Percentiles rank a stretch among this genome's conserved stretches.
These are phyloP conservation scores for Puntigrus tetrazona DNA, from an alignment of 2,113 vertebrate species.

Conservation along the genomic window DNA sequence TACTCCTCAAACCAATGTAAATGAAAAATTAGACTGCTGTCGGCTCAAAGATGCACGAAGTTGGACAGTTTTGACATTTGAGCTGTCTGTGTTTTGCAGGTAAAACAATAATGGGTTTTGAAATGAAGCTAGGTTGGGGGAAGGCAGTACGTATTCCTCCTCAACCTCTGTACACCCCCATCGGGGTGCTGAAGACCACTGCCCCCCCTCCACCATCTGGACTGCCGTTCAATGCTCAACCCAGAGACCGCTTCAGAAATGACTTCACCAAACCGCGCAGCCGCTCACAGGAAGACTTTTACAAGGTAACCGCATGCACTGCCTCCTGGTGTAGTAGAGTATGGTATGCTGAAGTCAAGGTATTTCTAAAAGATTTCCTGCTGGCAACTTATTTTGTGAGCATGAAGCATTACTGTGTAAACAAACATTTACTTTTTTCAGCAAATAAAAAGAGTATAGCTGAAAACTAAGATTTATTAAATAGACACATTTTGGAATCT, in stretches of 20 bases:
- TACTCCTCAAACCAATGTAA: background rate
- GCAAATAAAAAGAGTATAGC: background rate
- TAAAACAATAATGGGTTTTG: slow-evolving; percentile 81
- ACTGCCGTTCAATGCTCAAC: slow-evolving; percentile 81
- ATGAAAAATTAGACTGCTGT: background rate
- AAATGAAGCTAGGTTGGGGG: slow-evolving; percentile 84
- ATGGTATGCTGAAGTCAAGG: background rate
- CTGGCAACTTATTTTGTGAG: background rate
- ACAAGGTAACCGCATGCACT: slow-evolving; percentile 71
- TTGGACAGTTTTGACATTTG: background rate
- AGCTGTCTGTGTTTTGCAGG: slow-evolving; percentile 59
- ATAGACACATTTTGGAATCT: background rate
- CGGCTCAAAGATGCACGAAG: background rate
- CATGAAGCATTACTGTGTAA: background rate
- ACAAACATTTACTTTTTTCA: background rate
- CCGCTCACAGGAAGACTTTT: slow-evolving; percentile 72
- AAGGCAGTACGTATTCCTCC: slow-evolving; percentile 80
- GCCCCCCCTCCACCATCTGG: slow-evolving; percentile 78
- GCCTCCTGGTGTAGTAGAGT: slow-evolving; percentile 1
- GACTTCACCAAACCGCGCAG: slow-evolving; percentile 78
- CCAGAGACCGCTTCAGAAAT: slow-evolving; percentile 78
- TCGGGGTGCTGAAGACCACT: slow-evolving; percentile 72
- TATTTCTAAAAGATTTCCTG: background rate
- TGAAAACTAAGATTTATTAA: background rate
- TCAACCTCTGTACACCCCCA: slow-evolving; percentile 79